A percentile compares a stretch with the other conserved stretches of the same genome.
phyloP scores from a whole-genome alignment of 2,888 invertebrate genomes.

The Drosophila tripunctata region DNA sequence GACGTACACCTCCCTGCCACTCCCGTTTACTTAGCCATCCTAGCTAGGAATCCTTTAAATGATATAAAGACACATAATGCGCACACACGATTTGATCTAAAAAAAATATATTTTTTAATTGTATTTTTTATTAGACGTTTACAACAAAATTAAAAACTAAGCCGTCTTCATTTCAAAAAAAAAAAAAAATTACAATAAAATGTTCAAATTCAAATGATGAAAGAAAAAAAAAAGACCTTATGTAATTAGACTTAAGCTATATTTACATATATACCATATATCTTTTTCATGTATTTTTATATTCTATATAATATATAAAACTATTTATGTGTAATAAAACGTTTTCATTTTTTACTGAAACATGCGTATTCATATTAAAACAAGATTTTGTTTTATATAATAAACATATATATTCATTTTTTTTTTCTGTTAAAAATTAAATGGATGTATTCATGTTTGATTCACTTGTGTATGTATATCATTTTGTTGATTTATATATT shows the following conservation, averaged over 20 bases:
- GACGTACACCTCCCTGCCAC: too few species aligned
- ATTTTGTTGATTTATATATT: too few species aligned
- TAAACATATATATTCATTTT: too few species aligned
- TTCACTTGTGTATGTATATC: too few species aligned
- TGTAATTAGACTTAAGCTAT: constrained; percentile 27
- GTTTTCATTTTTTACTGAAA: constrained; percentile 11
- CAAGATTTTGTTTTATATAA: too few species aligned
- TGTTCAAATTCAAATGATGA: neutral
- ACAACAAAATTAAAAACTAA: constrained; percentile 3
- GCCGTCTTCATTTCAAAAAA: neutral
- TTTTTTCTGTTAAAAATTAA: too few species aligned
- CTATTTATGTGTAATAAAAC: constrained; percentile 18
- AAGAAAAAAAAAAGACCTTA: too few species aligned
- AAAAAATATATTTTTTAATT: constrained; percentile 7
- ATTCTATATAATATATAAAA: neutral
- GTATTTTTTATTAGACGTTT: constrained; percentile 19
- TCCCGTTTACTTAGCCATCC: neutral
- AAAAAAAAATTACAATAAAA: too few species aligned
- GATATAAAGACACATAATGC: neutral
- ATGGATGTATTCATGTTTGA: too few species aligned
- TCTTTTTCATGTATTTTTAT: constrained; percentile 19
- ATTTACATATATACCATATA: constrained; percentile 25
- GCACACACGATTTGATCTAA: constrained; percentile 5
- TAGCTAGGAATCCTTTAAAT: neutral
- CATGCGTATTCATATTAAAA: neutral